Percentiles rank a stretch among this genome's conserved stretches.
These are phyloP conservation scores for Alca torda DNA, from an alignment of 2,797 vertebrate genomes.

Conservation along the genomic window DNA sequence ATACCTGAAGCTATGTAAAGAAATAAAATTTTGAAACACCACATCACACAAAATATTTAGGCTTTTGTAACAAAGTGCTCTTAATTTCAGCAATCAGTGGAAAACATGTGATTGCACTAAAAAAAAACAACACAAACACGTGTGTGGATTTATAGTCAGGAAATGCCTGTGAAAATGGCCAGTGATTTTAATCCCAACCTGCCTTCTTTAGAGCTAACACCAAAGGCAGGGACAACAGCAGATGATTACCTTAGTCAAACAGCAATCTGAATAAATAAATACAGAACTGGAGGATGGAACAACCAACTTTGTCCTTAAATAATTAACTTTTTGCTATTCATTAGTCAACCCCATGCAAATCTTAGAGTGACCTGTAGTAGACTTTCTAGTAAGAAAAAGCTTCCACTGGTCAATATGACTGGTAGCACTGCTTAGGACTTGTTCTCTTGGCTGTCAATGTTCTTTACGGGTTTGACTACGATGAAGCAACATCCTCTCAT, in stretches of 20 bases:
- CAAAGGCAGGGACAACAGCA: neutral
- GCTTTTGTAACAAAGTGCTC: fast-evolving
- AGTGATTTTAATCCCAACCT: neutral
- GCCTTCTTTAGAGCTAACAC: neutral
- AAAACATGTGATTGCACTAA: neutral
- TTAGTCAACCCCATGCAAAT: neutral
- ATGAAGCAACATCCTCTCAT: neutral
- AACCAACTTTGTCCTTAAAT: neutral
- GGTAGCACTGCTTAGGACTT: neutral
- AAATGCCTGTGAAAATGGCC: neutral
- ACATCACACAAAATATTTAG: neutral
- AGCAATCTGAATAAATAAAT: neutral
- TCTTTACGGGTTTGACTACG: neutral
- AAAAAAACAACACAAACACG: neutral
- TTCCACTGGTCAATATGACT: neutral
- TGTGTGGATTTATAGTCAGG: neutral
- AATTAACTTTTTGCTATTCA: neutral
- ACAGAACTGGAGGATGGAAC: neutral
- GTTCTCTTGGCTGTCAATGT: neutral
- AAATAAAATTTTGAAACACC: neutral
- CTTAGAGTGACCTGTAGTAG: neutral
- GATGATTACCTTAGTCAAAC: neutral
- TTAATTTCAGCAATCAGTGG: neutral
- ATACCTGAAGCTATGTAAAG: neutral
- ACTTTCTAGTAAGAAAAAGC: neutral